These are phyloP conservation scores for Sitta europaea DNA, from an alignment of 2,113 vertebrate species.

Conservation along the genomic window DNA sequence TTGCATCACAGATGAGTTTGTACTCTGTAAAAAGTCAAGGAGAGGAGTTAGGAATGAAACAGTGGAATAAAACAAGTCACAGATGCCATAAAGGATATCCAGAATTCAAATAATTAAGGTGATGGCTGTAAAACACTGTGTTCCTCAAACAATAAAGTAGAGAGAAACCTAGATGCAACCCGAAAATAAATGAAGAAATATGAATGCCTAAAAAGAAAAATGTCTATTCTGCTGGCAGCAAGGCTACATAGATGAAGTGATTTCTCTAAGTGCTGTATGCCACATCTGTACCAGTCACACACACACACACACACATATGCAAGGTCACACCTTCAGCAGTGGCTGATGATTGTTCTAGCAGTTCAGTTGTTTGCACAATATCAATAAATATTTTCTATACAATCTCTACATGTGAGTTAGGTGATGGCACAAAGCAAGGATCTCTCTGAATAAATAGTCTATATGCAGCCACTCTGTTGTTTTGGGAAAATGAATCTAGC, in stretches of 20 bases:
- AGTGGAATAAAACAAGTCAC: neutral
- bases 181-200: neutral
- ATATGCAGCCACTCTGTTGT: neutral
- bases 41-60: neutral
- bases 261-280: neutral
- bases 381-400: neutral
- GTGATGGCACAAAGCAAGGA: neutral
- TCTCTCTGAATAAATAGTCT: neutral
- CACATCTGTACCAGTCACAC: neutral
- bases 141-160: neutral
- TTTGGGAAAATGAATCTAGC: neutral
- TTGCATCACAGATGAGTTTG: neutral
- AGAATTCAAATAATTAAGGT: neutral
- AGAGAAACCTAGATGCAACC: neutral
- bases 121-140: neutral
- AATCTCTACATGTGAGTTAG: neutral
- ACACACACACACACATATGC: neutral
- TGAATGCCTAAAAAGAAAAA: neutral
- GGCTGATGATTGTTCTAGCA: neutral
- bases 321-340: neutral
- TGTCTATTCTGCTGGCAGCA: neutral
- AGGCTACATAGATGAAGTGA: neutral
- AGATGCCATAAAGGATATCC: neutral
- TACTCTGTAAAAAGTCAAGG: neutral
- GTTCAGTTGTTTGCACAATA: neutral